These are phyloP conservation scores for Notospermus geniculatus DNA, from an alignment of 1,140 invertebrate species.

Conservation along the genomic window DNA sequence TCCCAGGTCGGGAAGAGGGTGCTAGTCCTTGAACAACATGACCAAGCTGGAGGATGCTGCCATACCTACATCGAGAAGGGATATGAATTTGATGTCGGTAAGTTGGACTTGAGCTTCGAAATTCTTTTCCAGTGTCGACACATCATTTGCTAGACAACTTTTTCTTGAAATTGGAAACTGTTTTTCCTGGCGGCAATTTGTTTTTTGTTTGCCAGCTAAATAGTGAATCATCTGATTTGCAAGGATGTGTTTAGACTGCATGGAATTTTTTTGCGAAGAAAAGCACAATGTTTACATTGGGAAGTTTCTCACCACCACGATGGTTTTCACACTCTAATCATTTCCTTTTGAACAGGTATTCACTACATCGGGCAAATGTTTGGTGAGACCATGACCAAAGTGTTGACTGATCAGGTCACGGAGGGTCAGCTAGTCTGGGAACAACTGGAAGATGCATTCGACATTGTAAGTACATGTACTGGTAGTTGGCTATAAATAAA, in stretches of 20 bases:
- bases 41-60: constrained; percentile 51
- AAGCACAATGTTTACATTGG: no score
- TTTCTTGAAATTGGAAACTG: no score
- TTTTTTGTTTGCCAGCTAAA: neutral
- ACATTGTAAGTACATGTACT: constrained; percentile 44
- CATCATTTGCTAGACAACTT: no score
- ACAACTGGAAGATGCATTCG: constrained; percentile 46
- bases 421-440: constrained; percentile 55
- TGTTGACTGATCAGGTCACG: constrained; percentile 54
- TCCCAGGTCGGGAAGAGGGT: constrained; percentile 50
- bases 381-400: constrained; percentile 30
- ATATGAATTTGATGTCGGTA: constrained; percentile 57
- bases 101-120: constrained; percentile 2
- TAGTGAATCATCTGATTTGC: no score
- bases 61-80: constrained; percentile 51
- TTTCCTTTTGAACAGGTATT: no score
- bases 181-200: no score
- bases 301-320: no score
- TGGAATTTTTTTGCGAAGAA: no score
- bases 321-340: no score
- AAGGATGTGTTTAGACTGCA: no score
- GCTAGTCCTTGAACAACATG: constrained; percentile 56
- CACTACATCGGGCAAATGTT: constrained; percentile 57
- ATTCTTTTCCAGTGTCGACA: no score
- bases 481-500: no score